Base-by-base conservation (phyloP, 2,113 vertebrate genomes). In the Corythornis cristatus region DNA sequence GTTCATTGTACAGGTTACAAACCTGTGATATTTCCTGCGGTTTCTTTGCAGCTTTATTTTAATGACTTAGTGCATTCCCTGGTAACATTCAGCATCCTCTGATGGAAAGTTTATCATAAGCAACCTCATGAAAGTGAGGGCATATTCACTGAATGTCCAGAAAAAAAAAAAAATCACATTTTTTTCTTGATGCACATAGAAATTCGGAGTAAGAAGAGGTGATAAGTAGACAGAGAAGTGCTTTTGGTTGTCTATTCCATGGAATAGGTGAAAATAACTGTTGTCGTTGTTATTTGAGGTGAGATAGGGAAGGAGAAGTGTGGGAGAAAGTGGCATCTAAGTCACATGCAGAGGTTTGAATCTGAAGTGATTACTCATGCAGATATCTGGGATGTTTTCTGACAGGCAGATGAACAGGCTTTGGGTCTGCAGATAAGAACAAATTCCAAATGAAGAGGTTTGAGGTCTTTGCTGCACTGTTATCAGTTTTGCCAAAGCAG, bases 291-390 rank as follows among this genome's bases (percentile, higher is more conserved):
- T 95, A 87, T 83, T 94, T 90, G 76, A 65, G 48, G 60, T 2
- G 3, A 89, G 71, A 66, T 25, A 23, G 43, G 42, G 51, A 83
- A 93, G 60, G 50, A 86, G 76, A 91, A 94, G 28, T 0, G 0
- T 85, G 67, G 64, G 62, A 83, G 64, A 93, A 94, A 78, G 56
- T 71, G 56, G 58, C 64, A 66, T 86, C 87, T 73, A 86, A 90
- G 88, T 95, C 72, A 90, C 43, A 64, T 72, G 83, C 56, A 40
- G 25, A 51, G 31, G 77, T 93, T 86, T 66, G 60, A 33, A 91
- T 83, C 83, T 93, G 86, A 83, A 95, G 88, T 60, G 88, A 91
- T 93, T 94, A 88, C 65, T 96, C 92, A 90, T 83, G 72, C 83
- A 93, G 76, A 93, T 92, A 90, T 56, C 65, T 75, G 65, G 60